Base-by-base conservation (phyloP, 2,113 vertebrate species). In the Syrmaticus mikado region DNA sequence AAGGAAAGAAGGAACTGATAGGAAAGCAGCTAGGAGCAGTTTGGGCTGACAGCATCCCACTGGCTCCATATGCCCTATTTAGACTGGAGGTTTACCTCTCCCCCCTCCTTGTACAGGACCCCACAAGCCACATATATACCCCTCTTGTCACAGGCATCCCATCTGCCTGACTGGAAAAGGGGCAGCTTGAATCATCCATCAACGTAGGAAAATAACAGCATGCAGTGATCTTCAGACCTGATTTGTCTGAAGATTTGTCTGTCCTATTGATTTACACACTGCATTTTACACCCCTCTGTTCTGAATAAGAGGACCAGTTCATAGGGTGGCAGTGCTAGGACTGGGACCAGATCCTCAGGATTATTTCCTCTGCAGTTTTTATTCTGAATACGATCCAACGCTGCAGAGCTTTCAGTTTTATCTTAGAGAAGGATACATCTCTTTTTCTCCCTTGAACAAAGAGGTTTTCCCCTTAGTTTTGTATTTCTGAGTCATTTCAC, bases 371-470 rank as follows among this genome's bases (percentile, higher is more conserved):
- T 55, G 73, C 77, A 27, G 48, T 17, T 91, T 83, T 86, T 80
- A 32, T 11, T 60, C 77, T 89, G 55, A 74, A 72, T 57, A 68
- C 82, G 60, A 55, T 13, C 17, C 62, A 48, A 57, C 50, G 70
- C 28, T 76, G 68, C 68, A 83, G 82, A 89, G 46, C 78, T 94
- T 81, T 94, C 82, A 66, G 45, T 34, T 93, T 70, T 28, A 12
- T 81, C 93, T 84, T 86, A 27, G 67, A 71, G 61, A 38, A 61
- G 32, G 46, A 68, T 81, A 52, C 30, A 78, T 84, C 65, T 80
- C 48, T 40, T 48, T 91, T 50, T 8, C 30, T 17, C 8, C 16
- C 34, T 55, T 68, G 64, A 86, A 94, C 46, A 89, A 76, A 40
- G 48, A 81, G 28, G 77, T 81, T 93, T 83, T 25, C 73, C 50